Base-by-base conservation (phyloP, 2,113 vertebrate genomes). In the Microcebus tavaratra region DNA sequence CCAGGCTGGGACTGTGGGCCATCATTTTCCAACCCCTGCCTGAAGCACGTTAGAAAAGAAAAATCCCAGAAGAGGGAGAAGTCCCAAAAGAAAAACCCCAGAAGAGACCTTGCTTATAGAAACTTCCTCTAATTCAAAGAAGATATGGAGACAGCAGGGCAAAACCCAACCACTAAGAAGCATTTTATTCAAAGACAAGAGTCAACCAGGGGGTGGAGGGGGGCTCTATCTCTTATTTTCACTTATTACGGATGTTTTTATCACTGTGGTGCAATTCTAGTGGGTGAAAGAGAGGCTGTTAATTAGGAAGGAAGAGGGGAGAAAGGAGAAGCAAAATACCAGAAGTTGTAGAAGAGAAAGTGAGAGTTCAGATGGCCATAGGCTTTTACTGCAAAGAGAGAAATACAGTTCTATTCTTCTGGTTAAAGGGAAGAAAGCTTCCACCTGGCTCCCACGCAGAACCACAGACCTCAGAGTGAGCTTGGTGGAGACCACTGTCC, bases 71-170 rank as follows among this genome's bases (percentile, higher is more conserved):
- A 93, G 53, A 91, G 2, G 5, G 6, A 92, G 8, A 45, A 45
- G 8, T 45, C 45, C 45, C 45, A 31, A 70, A 63, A 81, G 55
- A 85, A 73, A 14, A 81, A 50, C 75, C 50, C 36, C 42, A 42
- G 23, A 89, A 93, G 53, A 91, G 31, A 27, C 6, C 31, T 81
- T 80, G 36, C 13, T 88, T n/a, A 42, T 50, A 59, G 63, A 68
- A 91, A 23, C 29, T 79, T 91, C 18, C 78, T 88, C 76, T 82
- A 50, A 20, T 39, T 57, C 18, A 85, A 91, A 85, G 34, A 65
- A 53, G 27, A 72, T 48, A 57, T 61, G 21, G 36, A 63, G 27
- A 65, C 29, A 53, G 45, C 31, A 85, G 18, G 6, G 18, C 18
- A 34, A 70, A 73, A 14, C 9, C 25, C 31, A 42, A 39, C 25